Evolutionary conservation across 1,140 invertebrate genomes (phyloP).

Genomic region (Drosophila leontia): DNA sequence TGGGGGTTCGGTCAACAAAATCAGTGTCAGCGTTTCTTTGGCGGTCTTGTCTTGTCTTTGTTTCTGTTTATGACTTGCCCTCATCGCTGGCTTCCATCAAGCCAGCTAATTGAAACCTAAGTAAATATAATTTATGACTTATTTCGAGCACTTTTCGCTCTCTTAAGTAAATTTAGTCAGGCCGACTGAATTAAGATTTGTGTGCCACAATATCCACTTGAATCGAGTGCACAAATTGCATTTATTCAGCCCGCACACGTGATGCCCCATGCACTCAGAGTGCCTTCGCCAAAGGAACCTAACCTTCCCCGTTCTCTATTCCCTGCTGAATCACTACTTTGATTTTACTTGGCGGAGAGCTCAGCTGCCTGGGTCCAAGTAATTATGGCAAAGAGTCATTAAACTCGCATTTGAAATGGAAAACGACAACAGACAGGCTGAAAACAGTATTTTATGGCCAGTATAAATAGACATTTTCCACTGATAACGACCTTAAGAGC

Average conservation of each 20-base stretch:
- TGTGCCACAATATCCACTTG: constrained; percentile 57
- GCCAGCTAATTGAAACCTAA: constrained; percentile 60
- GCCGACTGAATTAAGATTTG: constrained; percentile 74
- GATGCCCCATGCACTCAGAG: constrained; percentile 37
- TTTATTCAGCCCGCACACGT: constrained; percentile 63
- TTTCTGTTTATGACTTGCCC: constrained; percentile 45
- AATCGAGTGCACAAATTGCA: constrained; percentile 72
- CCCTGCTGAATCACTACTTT: constrained; percentile 16
- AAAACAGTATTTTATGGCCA: constrained; percentile 48
- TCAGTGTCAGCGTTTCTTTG: constrained; percentile 60
- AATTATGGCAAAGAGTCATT: constrained; percentile 63
- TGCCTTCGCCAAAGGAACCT: constrained; percentile 9
- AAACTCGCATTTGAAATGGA: constrained; percentile 67
- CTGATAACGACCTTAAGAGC: constrained; percentile 64
- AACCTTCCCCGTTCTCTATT: constrained; percentile 3
- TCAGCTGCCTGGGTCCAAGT: constrained; percentile 48
- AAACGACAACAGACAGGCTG: constrained; percentile 13
- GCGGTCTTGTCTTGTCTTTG: constrained; percentile 37
- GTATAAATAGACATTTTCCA: constrained; percentile 51
- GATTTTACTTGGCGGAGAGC: constrained; percentile 18
- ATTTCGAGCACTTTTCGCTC: constrained; percentile 39
- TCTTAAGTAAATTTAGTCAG: constrained; percentile 64
- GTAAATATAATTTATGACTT: constrained; percentile 79
- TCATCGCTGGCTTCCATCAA: constrained; percentile 24
- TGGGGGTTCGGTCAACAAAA: constrained; percentile 33